Conservation (phyloP, 2,113 vertebrate genomes). For the Aegotheles bennettii region DNA sequence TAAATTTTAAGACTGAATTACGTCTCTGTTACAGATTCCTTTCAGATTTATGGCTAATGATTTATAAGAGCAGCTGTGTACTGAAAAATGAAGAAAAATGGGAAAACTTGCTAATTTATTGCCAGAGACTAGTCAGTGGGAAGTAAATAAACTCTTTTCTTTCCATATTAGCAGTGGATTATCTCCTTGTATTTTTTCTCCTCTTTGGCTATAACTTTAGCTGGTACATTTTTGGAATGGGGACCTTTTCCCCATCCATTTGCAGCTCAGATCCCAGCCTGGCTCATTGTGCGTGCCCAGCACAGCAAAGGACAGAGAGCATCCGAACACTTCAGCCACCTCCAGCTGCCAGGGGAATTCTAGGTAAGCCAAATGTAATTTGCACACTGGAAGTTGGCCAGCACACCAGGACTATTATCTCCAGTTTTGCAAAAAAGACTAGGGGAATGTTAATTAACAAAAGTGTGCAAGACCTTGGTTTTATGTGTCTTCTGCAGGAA, state of each 20-base stretch:
- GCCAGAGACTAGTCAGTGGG: not conserved
- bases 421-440: conserved; percentile 40
- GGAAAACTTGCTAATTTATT: conserved; percentile 18
- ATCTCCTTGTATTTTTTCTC: not conserved
- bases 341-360: conserved; percentile 16
- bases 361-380: conserved; percentile 33
- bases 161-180: not conserved
- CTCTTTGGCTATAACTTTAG: not conserved
- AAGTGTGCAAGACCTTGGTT: conserved; percentile 54
- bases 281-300: not conserved
- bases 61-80: conserved; percentile 36
- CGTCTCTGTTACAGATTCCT: not conserved
- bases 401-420: conserved; percentile 46
- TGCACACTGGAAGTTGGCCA: conserved; percentile 57
- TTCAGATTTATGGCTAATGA: conserved; percentile 22
- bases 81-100: not conserved
- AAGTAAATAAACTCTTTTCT: conserved; percentile 24
- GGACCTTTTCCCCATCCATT: not conserved
- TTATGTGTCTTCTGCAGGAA: conserved; percentile 59
- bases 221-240: not conserved
- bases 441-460: conserved; percentile 56
- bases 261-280: not conserved
- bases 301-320: not conserved
- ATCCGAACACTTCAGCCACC: not conserved
- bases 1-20: conserved; percentile 12